Base-by-base conservation (phyloP, 2,797 vertebrate genomes). In the Hafferia zeledoni region DNA sequence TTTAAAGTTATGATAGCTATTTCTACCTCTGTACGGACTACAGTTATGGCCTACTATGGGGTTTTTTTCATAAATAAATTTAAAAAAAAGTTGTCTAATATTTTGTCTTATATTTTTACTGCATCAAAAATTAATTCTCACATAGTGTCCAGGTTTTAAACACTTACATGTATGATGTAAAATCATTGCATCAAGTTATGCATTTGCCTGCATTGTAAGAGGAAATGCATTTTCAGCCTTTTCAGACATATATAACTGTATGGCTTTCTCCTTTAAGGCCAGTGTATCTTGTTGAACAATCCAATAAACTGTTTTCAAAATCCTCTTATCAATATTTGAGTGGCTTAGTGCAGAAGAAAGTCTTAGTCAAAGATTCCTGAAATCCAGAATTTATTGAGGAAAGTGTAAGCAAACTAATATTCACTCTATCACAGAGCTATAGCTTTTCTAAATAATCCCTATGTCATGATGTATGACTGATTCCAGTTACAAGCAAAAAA, bases 331-430 rank as follows among this genome's bases (percentile, higher is more conserved):
- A 52, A 16, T 33, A 68, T 53, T 78, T 78, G 17, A 84, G 10
- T n/a, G 17, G 10, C 14, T 90, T 83, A 43, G 5, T 18, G 64
- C 4, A 76, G 41, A 90, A 44, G 4, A 83, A 85, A 68, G 50
- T 49, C 15, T 89, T 50, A 44, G 3, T 65, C 20, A 87, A 72
- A 77, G 14, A 33, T n/a, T 69, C 13, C 19, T 52, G 47, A 79
- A 90, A 83, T 57, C 8, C n/a, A 41, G 31, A 75, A 65, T 49
- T 83, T 89, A 46, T 65, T 72, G 23, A 89, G n/a, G 52, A 84
- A 81, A 82, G 19, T 31, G 11, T 79, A 70, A 64, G 3, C 0
- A 0, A 68, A 37, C 24, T 67, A 46, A 56, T 20, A 4, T 37
- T 79, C 23, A 57, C 6, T 53, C 15, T 87, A 15, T 65, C 33